A percentile compares a stretch with the other conserved stretches of the same genome.
phyloP scores from a whole-genome alignment of 2,888 invertebrate species.

The Amphipyra berbera region DNA sequence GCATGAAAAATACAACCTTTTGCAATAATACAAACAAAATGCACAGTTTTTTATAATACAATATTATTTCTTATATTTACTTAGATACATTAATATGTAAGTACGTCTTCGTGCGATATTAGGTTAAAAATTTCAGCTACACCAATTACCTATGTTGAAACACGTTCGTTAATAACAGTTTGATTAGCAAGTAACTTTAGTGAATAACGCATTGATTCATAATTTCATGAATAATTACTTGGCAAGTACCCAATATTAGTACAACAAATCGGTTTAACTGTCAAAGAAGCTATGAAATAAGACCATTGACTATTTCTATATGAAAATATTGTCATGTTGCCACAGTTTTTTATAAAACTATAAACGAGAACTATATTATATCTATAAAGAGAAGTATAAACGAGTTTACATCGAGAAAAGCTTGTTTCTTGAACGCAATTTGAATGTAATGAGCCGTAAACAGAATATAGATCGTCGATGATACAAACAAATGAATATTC shows the following conservation, averaged over 20 bases:
- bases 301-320: constrained; percentile 26
- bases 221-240: constrained; percentile 60
- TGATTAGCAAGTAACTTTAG: constrained; percentile 27
- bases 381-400: too few relatives aligned
- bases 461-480: constrained; percentile 4
- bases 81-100: too few relatives aligned
- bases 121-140: background rate
- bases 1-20: background rate
- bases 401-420: constrained; percentile 8
- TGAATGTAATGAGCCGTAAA: constrained; percentile 6
- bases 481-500: constrained; percentile 21
- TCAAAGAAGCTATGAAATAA: constrained; percentile 25
- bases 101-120: background rate
- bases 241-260: constrained; percentile 62
- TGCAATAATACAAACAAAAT: too few relatives aligned
- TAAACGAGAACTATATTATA: constrained; percentile 2
- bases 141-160: constrained; percentile 4
- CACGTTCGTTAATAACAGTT: constrained; percentile 16
- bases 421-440: constrained; percentile 14
- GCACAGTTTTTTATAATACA: too few relatives aligned
- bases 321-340: constrained; percentile 23
- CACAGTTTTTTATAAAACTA: constrained; percentile 9
- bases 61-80: too few relatives aligned
- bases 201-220: constrained; percentile 52
- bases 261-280: constrained; percentile 39